These are phyloP conservation scores for Poicephalus gulielmi DNA, from an alignment of 2,113 vertebrate genomes.

Conservation along the genomic window DNA sequence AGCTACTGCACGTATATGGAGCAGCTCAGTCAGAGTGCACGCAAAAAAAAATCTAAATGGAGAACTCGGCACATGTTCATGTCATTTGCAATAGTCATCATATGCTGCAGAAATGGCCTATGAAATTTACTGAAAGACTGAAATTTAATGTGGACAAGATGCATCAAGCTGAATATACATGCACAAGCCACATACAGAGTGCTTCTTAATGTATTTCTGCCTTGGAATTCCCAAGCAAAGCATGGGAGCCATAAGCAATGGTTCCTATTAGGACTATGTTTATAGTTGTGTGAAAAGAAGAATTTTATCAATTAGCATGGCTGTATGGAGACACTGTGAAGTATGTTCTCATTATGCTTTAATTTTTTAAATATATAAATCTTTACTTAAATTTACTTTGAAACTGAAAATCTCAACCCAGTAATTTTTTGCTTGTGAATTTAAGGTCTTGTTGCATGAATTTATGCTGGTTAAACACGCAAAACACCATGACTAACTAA, in stretches of 20 bases:
- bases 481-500: background rate
- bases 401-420: background rate
- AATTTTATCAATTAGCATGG: background rate
- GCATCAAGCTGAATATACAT: background rate
- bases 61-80: background rate
- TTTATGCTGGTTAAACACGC: background rate
- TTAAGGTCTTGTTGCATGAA: background rate
- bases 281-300: background rate
- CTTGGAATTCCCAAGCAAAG: background rate
- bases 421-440: background rate
- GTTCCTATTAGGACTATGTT: background rate
- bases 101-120: background rate
- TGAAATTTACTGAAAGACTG: background rate
- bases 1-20: background rate
- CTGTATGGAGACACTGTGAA: background rate
- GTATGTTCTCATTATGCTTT: background rate
- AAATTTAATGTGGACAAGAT: background rate
- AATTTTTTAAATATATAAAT: background rate
- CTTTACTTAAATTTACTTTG: background rate
- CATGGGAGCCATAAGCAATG: fast-evolving
- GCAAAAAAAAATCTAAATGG: background rate
- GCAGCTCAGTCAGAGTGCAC: background rate
- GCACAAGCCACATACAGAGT: background rate
- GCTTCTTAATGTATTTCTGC: background rate
- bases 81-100: background rate